Conservation (phyloP, 2,797 vertebrate species). For the Manis javanica region DNA sequence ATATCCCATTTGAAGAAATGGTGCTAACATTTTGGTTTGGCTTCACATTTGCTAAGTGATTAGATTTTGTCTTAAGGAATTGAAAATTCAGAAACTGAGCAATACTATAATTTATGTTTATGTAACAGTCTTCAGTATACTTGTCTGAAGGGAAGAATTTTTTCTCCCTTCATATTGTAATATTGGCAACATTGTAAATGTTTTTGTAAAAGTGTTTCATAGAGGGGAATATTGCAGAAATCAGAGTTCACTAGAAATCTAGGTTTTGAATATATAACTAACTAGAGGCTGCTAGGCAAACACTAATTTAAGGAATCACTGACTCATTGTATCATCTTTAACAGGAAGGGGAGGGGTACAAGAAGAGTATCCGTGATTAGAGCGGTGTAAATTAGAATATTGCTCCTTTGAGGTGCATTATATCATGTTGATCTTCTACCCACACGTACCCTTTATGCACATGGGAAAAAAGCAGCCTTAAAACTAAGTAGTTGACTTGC, state of each 20-base stretch:
- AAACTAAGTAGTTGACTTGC: background rate
- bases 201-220: background rate
- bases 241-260: background rate
- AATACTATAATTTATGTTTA: constrained; percentile 52
- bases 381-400: background rate
- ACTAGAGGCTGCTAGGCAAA: background rate
- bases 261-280: background rate
- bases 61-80: constrained; percentile 43
- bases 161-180: background rate
- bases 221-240: background rate
- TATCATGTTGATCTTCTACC: background rate
- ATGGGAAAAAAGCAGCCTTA: background rate
- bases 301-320: background rate
- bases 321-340: background rate
- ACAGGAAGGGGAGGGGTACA: background rate
- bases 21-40: constrained; percentile 42
- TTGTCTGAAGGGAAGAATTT: background rate
- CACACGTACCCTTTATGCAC: background rate
- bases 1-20: background rate
- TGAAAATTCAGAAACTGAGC: background rate
- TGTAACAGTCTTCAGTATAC: background rate
- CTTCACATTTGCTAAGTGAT: constrained; percentile 56
- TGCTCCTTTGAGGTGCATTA: background rate
- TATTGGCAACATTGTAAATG: background rate
- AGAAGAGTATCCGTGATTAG: background rate